Base-by-base conservation (phyloP, 2,888 invertebrate genomes). In the Nudaria mundana region DNA sequence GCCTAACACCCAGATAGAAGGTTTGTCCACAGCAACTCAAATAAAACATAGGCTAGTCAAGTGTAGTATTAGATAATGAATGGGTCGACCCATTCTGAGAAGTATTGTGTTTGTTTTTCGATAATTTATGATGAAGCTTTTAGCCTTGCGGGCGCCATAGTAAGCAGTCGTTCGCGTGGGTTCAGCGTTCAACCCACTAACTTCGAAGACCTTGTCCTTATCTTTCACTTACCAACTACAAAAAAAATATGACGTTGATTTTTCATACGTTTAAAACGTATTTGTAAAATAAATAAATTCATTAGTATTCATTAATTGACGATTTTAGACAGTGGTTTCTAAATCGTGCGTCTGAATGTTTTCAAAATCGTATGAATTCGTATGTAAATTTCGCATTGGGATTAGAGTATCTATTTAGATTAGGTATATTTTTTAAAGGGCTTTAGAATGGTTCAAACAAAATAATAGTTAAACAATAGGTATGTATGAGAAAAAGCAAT, bases 111-210 rank as follows among this genome's bases (percentile, higher is more conserved):
- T 57, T 54, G 51, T 11, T 44, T 31, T 59, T 54, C 42, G 41
- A 62, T 59, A 49, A 57, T 43, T 42, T 48, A 42, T 46, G 60
- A 55, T 47, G 45, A 52, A 56, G 47, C 39, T 42, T 49, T 54
- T 53, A 71, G 71, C 71, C 75, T 73, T 70, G 69, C 53, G 52
- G 64, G 56, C 65, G 56, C 55, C 58, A 40, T 41, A 51, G 41
- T 38, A 35, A 45, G 37, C 25, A 31, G 24, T 31, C 65, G 59
- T 61, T 59, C 34, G 53, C 49, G 76, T 66, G 65, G 63, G 66
- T 40, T 59, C 60, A 50, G 65, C 52, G n/a, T n/a, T n/a, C n/a
- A n/a, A 57, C 67, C 68, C 56, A 66, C 63, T 44, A 28, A 43
- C 47, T 38, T 47, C 32, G 45, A 32, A 48, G 47, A 50, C 58